Evolutionary conservation across 1,140 invertebrate species (phyloP).

Genomic region (Drosophila sulfurigaster): DNA sequence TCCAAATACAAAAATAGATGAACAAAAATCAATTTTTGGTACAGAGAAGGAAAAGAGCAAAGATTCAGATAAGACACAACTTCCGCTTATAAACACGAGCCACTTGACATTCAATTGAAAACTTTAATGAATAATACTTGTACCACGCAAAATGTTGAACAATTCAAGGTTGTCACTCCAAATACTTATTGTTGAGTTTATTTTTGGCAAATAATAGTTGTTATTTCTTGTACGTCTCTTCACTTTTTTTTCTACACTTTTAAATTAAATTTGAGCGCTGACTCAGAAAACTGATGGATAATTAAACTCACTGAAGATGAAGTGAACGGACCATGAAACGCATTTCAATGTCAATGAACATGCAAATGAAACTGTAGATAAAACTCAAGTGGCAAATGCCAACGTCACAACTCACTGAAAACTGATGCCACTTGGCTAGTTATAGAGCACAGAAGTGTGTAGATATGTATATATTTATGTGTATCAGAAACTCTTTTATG

Average conservation of each 20-base stretch:
- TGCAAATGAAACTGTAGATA: slow-evolving; percentile 59
- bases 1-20: background rate
- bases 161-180: slow-evolving; percentile 32
- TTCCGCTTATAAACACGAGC: slow-evolving; percentile 64
- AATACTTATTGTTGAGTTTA: slow-evolving; percentile 18
- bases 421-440: slow-evolving; percentile 19
- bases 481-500: background rate
- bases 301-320: slow-evolving; percentile 62
- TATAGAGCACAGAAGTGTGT: slow-evolving; percentile 4
- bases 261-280: slow-evolving; percentile 37
- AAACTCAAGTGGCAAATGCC: slow-evolving; percentile 17
- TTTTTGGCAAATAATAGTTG: slow-evolving; percentile 39
- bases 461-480: background rate
- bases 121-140: slow-evolving; percentile 39
- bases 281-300: slow-evolving; percentile 37
- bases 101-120: slow-evolving; percentile 66
- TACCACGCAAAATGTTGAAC: slow-evolving; percentile 51
- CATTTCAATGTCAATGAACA: slow-evolving; percentile 78
- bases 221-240: slow-evolving; percentile 29
- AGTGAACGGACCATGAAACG: slow-evolving; percentile 79
- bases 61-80: slow-evolving; percentile 28
- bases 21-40: slow-evolving; percentile 11
- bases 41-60: background rate
- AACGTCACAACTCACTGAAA: slow-evolving; percentile 31
- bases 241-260: slow-evolving; percentile 32